Percentiles rank a stretch among this genome's conserved stretches.
Conservation (phyloP, 2,113 vertebrate species). For the Lophius piscatorius region DNA sequence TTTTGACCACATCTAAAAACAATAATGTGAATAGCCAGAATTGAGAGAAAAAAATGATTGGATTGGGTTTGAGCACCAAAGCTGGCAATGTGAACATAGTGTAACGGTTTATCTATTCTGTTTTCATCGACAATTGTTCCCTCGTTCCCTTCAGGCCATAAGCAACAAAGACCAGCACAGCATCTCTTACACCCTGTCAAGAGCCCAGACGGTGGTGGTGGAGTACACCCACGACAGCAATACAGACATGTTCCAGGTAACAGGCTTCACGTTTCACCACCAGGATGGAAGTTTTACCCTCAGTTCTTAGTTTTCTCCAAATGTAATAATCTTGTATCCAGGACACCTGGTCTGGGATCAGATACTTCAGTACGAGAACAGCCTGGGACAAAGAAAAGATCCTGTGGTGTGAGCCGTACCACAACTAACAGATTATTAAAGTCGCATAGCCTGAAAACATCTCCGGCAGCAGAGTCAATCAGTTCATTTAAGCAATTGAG, state of each 20-base stretch:
- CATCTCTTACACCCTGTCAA: constrained; percentile 97
- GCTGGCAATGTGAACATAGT: too few species aligned
- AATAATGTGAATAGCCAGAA: too few species aligned
- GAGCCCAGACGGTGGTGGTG: constrained; percentile 97
- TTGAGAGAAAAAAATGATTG: too few species aligned
- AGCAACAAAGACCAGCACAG: constrained; percentile 99
- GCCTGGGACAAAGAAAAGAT: neutral
- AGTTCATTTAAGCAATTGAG: neutral
- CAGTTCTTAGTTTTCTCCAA: neutral
- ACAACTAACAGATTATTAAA: too few species aligned
- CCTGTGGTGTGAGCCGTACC: neutral
- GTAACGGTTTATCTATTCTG: too few species aligned
- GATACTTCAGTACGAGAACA: neutral
- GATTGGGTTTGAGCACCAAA: too few species aligned
- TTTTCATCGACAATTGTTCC: neutral
- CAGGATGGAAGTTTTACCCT: constrained; percentile 10
- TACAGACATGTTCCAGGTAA: constrained; percentile 95
- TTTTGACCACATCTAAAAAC: too few species aligned
- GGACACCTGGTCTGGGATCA: neutral
- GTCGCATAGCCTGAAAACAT: neutral
- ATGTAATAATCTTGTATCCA: too few species aligned
- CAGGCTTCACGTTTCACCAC: constrained; percentile 8
- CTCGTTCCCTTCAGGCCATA: constrained; percentile 84
- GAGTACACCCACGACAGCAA: constrained; percentile 98
- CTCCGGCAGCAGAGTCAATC: neutral